Conservation (phyloP, 2,113 vertebrate genomes). For the Sardina pilchardus region DNA sequence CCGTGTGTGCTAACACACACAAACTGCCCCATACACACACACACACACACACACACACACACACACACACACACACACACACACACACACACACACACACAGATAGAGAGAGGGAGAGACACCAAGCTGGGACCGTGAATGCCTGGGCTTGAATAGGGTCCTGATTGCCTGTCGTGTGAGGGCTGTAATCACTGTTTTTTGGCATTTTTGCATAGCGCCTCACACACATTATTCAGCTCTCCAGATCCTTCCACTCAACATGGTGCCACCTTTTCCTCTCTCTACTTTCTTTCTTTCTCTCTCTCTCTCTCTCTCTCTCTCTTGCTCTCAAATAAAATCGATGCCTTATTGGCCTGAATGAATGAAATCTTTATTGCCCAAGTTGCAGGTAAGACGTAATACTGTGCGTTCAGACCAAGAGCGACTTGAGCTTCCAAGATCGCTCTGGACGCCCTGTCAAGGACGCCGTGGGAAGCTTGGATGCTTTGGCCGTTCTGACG, state of each 20-base stretch:
- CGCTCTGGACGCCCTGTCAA: no score
- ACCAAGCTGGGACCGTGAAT: slow-evolving; percentile 49
- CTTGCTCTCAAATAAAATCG: no score
- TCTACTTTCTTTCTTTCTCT: background rate
- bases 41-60: slow-evolving; percentile 7
- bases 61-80: background rate
- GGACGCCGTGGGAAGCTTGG: no score
- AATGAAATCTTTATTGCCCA: no score
- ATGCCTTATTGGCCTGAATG: no score
- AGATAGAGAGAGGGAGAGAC: slow-evolving; percentile 41
- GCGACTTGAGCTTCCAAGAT: no score
- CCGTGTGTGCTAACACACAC: background rate
- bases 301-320: background rate
- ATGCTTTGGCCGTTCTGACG: no score
- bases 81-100: slow-evolving; percentile 19
- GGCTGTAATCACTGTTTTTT: slow-evolving; percentile 37
- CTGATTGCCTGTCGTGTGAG: slow-evolving; percentile 52
- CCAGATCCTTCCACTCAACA: background rate
- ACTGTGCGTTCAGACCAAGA: no score
- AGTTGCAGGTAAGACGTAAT: no score
- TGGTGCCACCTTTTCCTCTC: background rate
- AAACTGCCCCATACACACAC: background rate
- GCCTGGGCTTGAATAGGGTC: slow-evolving; percentile 45
- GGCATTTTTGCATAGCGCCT: slow-evolving; percentile 9
- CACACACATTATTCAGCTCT: background rate